These are phyloP conservation scores for Calephelis nemesis DNA, from an alignment of 1,140 invertebrate genomes.

Conservation along the genomic window DNA sequence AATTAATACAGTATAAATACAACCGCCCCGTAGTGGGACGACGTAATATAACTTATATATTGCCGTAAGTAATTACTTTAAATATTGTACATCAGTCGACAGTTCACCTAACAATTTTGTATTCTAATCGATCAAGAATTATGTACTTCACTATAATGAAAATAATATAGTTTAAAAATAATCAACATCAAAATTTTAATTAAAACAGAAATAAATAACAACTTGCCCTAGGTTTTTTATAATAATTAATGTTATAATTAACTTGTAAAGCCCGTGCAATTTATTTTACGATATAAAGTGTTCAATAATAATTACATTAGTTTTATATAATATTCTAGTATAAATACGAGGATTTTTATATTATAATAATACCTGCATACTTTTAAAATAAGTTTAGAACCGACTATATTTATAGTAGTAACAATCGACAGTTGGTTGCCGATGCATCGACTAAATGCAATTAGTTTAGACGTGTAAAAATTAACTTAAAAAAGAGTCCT, in stretches of 20 bases:
- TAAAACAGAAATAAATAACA: slow-evolving; percentile 80
- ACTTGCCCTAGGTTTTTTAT: slow-evolving; percentile 76
- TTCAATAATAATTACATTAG: slow-evolving; percentile 77
- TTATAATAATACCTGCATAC: slow-evolving; percentile 77
- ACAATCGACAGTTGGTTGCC: slow-evolving; percentile 46
- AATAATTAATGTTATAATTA: slow-evolving; percentile 78
- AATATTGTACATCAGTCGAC: slow-evolving; percentile 81
- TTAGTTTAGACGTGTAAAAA: slow-evolving; percentile 53
- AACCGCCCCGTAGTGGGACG: slow-evolving; percentile 48
- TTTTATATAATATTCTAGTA: slow-evolving; percentile 74
- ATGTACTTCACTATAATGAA: slow-evolving; percentile 77
- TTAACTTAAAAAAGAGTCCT: slow-evolving; percentile 65
- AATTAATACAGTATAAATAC: slow-evolving; percentile 75
- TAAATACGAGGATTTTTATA: slow-evolving; percentile 77
- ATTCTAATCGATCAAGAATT: slow-evolving; percentile 76
- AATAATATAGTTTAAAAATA: slow-evolving; percentile 78
- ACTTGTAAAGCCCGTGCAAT: slow-evolving; percentile 77
- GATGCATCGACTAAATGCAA: slow-evolving; percentile 64
- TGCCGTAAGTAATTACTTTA: slow-evolving; percentile 79
- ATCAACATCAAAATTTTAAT: slow-evolving; percentile 76
- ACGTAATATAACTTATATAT: slow-evolving; percentile 77
- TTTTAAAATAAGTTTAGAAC: slow-evolving; percentile 72
- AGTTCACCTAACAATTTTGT: slow-evolving; percentile 76
- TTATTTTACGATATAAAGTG: slow-evolving; percentile 71
- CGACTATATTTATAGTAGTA: slow-evolving; percentile 49